Evolutionary conservation across 1,140 invertebrate species (phyloP).

Genomic region (Hypsibius dujardini): DNA sequence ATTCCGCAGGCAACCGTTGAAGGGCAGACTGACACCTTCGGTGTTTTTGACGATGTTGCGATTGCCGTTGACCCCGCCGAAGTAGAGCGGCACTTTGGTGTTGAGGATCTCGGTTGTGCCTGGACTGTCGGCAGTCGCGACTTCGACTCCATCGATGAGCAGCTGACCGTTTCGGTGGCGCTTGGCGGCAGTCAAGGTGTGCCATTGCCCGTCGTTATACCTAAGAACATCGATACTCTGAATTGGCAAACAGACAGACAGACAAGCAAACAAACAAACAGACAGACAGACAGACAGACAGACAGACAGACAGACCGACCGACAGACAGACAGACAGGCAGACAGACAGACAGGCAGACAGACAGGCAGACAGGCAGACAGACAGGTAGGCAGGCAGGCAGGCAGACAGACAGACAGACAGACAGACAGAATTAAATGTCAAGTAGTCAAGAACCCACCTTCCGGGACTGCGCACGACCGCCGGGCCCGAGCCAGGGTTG

Average conservation of each 20-base stretch:
- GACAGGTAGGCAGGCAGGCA: too few relatives aligned
- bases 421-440: neutral
- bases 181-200: constrained; percentile 39
- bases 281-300: too few relatives aligned
- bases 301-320: too few relatives aligned
- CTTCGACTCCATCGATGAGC: constrained; percentile 27
- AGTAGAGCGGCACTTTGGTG: constrained; percentile 27
- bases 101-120: constrained; percentile 29
- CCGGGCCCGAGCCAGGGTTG: constrained; percentile 51
- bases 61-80: constrained; percentile 28
- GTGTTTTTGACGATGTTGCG: neutral
- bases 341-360: too few relatives aligned
- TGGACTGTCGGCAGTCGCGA: constrained; percentile 23
- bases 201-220: constrained; percentile 73
- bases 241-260: neutral
- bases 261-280: neutral
- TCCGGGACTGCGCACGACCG: constrained; percentile 37
- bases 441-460: constrained; percentile 19
- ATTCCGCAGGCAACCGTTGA: constrained; percentile 68
- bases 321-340: too few relatives aligned
- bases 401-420: too few relatives aligned
- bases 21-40: constrained; percentile 42
- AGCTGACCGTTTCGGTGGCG: constrained; percentile 23
- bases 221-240: constrained; percentile 21
- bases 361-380: too few relatives aligned